Base-by-base conservation (phyloP, 2,113 vertebrate species). In the Fulica atra region DNA sequence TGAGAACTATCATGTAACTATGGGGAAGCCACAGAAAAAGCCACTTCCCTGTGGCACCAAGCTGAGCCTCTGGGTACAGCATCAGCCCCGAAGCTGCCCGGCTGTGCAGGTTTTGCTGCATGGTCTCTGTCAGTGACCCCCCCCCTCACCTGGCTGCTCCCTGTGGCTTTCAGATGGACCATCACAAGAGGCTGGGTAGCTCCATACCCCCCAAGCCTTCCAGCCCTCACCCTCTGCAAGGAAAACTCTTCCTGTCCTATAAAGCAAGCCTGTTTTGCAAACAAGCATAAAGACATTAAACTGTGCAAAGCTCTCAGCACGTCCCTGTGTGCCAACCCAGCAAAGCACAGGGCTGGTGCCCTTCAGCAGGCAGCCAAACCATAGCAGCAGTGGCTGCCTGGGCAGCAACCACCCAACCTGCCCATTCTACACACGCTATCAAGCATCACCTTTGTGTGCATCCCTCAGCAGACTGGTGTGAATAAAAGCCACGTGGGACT, bases 401-500 rank as follows among this genome's bases (percentile, higher is more conserved):
- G 2, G 4, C 80, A 66, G 60, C 18, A 1, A 36, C 54, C 11
- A 6, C 70, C 85, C 42, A 61, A 38, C 87, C 85, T 77, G 56
- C 25, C 18, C 0, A 16, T 56, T 46, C 89, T 78, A 7, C 57
- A 33, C 26, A 48, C 40, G 33, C 19, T 3, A 95, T 93, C 93
- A 82, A 59, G 71, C 91, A 38, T 25, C 95, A 92, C 89, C 85
- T 92, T 88, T 76, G 23, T 97, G 81, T 87, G 66, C 91, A 85
- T 80, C 36, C 42, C 88, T 59, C 70, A 81, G 63, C 81, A 81
- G 96, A 59, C 9, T 63, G 31, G 31, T 8, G 5, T 93, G 91
- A 96, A 95, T 81, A 93, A 91, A 94, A 95, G 2, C 28, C 94
- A 92, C 86, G 74, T 96, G 92, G 81, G 42, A 93, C 14, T 86